These are phyloP conservation scores for Mylabris sibirica DNA, from an alignment of 2,888 invertebrate species.

Conservation along the genomic window DNA sequence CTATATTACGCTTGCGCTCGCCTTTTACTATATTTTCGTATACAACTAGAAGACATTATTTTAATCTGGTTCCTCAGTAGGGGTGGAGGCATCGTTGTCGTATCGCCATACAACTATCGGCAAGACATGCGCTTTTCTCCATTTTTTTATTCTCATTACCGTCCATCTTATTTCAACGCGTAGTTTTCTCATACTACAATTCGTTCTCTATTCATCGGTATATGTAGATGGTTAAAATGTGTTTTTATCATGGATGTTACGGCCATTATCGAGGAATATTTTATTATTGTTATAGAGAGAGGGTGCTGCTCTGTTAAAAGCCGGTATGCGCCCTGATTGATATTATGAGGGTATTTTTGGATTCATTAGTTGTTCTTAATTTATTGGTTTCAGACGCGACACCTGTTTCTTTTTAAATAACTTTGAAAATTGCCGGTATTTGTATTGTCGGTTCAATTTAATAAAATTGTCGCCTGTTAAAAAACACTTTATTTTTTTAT, in stretches of 20 bases:
- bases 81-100: constrained; percentile 34
- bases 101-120: constrained; percentile 36
- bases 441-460: constrained; percentile 20
- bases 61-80: constrained; percentile 37
- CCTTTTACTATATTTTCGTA: constrained; percentile 36
- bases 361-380: constrained; percentile 57
- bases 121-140: constrained; percentile 52
- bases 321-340: constrained; percentile 45
- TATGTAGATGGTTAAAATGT: constrained; percentile 30
- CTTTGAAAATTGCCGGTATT: constrained; percentile 26
- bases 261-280: constrained; percentile 48
- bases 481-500: neutral
- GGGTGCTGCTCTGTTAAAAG: constrained; percentile 45
- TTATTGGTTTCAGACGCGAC: constrained; percentile 53
- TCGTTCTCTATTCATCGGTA: constrained; percentile 33
- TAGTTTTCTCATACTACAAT: constrained; percentile 10
- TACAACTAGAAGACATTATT: constrained; percentile 39
- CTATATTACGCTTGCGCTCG: constrained; percentile 55
- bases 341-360: constrained; percentile 52
- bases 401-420: constrained; percentile 48
- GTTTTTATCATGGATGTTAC: constrained; percentile 21
- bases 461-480: constrained; percentile 17
- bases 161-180: neutral
- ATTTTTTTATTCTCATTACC: constrained; percentile 28
- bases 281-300: constrained; percentile 44